Evolutionary conservation across 2,888 invertebrate genomes (phyloP).

Genomic region (Hymenopus coronatus): DNA sequence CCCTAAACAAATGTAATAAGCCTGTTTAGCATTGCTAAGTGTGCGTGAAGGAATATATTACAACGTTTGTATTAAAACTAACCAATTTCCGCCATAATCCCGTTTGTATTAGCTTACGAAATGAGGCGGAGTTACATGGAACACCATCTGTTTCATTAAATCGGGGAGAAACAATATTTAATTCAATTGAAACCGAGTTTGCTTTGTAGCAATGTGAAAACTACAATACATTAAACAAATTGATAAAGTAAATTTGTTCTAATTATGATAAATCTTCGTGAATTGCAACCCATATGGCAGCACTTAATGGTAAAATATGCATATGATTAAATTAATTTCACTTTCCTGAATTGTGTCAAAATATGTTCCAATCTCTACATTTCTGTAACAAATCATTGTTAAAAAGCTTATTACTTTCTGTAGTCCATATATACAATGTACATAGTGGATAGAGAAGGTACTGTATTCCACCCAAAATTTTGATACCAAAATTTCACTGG

Average conservation of each 20-base stretch:
- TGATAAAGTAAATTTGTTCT: neutral
- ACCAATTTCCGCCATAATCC: neutral
- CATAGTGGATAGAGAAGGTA: no score
- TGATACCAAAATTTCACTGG: no score
- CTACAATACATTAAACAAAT: neutral
- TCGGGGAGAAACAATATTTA: neutral
- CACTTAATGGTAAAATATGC: no score
- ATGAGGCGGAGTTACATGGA: neutral
- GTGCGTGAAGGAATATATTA: neutral
- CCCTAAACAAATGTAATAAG: neutral
- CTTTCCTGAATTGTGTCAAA: no score
- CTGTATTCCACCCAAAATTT: no score
- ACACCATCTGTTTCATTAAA: neutral
- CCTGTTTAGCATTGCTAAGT: neutral
- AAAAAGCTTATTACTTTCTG: no score
- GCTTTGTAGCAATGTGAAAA: neutral
- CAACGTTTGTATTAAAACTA: neutral
- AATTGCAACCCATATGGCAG: no score
- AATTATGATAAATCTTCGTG: no score
- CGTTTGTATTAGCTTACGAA: neutral
- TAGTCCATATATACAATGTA: no score
- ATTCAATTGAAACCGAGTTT: neutral
- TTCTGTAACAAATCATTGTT: no score
- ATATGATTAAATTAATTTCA: no score
- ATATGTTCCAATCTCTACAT: no score